These are phyloP conservation scores for Entomyzon cyanotis DNA, from an alignment of 2,113 vertebrate species.

Conservation along the genomic window DNA sequence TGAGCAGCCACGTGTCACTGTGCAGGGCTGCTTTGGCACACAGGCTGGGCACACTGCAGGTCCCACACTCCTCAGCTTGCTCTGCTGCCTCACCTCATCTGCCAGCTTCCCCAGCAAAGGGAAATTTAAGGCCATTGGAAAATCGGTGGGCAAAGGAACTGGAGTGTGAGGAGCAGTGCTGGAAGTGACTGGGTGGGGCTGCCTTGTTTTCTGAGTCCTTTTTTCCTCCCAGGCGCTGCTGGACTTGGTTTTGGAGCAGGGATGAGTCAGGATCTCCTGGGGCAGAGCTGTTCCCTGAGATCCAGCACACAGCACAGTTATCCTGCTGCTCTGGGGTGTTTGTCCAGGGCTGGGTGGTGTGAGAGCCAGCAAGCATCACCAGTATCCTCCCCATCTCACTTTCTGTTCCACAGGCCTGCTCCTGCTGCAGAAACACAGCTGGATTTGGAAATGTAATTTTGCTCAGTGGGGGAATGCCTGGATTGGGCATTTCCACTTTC, in stretches of 20 bases:
- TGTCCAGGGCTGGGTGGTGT: background rate
- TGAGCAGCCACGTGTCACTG: rapidly evolving
- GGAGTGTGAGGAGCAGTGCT: background rate
- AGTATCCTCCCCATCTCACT: rapidly evolving
- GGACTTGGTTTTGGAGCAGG: rapidly evolving
- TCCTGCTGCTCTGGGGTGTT: background rate
- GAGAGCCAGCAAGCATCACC: background rate
- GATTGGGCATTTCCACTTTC: background rate
- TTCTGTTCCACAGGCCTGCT: background rate
- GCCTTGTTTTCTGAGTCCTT: background rate
- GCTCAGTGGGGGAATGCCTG: background rate
- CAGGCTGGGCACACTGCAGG: rapidly evolving
- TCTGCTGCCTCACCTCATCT: background rate
- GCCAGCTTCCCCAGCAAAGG: rapidly evolving
- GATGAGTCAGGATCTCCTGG: background rate
- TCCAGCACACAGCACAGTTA: background rate
- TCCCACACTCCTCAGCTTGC: background rate
- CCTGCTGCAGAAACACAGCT: background rate
- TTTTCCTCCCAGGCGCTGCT: background rate
- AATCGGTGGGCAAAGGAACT: background rate
- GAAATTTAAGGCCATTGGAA: rapidly evolving
- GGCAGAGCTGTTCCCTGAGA: background rate
- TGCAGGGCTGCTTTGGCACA: rapidly evolving
- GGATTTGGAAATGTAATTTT: background rate
- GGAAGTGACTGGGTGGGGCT: background rate